Evolutionary conservation across 1,140 invertebrate genomes (phyloP), one percentile per base, ranked within the genome.

Genomic region (Pogonomyrmex californicus): DNA sequence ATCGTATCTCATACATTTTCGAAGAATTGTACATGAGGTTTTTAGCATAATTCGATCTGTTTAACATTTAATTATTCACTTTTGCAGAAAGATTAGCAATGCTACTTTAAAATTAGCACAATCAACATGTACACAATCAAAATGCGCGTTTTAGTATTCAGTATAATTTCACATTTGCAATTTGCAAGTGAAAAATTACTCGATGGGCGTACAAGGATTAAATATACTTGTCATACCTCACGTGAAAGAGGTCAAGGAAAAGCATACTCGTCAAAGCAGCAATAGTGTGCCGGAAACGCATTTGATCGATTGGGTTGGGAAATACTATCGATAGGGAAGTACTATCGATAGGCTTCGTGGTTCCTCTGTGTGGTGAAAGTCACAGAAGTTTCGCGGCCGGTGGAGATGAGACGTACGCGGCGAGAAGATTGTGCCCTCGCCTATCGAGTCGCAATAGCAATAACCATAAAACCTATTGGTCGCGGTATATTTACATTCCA

Each of bases 391-490:
- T 77, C 77, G 56, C 83, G 81, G 30, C 51, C 14, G 49, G 23
- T 68, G 41, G 47, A 79, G 51, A 49, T 6, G 70, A 41, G 4
- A 51, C 54, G 47, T 44, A 33, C 23, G 36, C 58, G 68, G 9
- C 44, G 33, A 47, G 68, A 79, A 47, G 63, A 68, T 47, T 51
- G 63, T 60, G 51, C 58, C 73, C 70, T 79, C 68, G 54, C 54
- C 54, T 81, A 87, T 87, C 70, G 68, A 83, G 14, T 65, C 38
- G 54, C 54, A 38, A 9, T 62, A 14, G 86, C 85, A 91, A 92
- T 92, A 92, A 90, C 82, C 89, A 91, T 91, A 92, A 92, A 92
- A 91, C 83, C 87, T 90, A 92, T 92, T 91, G 90, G 89, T 88
- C 91, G 70, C 88, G 87, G 87, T 54, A 81, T 92, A 92, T 92